Evolutionary conservation across 2,113 vertebrate species (phyloP).

Genomic region (Halcyon malimbica): DNA sequence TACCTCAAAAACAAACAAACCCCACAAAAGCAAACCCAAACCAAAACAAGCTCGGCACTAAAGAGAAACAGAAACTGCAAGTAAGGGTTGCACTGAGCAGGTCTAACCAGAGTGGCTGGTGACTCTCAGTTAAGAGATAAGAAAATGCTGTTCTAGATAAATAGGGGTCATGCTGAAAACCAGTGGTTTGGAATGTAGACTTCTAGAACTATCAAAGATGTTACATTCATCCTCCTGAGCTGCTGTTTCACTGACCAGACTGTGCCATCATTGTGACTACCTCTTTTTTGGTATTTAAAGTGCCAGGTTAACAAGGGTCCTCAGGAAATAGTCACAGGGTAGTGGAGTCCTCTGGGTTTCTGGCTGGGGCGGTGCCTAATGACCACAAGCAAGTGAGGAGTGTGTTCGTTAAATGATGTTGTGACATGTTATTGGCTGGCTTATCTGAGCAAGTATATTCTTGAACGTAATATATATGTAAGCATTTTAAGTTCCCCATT

Average conservation of each 20-base stretch:
- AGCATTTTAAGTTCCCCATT: neutral
- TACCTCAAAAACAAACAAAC: no score
- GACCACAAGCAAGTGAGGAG: neutral
- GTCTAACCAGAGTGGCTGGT: neutral
- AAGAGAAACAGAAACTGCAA: neutral
- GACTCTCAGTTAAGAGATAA: neutral
- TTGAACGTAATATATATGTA: neutral
- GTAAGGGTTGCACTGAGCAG: neutral
- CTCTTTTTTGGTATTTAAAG: neutral
- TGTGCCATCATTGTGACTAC: neutral
- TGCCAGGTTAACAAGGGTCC: neutral
- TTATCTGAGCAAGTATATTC: slow-evolving; percentile 40
- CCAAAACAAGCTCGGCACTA: neutral
- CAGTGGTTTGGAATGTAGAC: neutral
- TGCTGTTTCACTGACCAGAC: accelerated
- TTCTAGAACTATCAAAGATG: neutral
- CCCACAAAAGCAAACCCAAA: no score
- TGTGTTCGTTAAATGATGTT: neutral
- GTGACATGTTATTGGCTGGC: slow-evolving; percentile 8
- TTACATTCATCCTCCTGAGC: neutral
- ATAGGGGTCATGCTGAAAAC: neutral
- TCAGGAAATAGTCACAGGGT: neutral
- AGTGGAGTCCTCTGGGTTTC: neutral
- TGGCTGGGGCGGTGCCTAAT: neutral
- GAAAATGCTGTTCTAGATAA: neutral